Percentiles rank a stretch among this genome's conserved stretches.
These are phyloP conservation scores for Sula dactylatra DNA, from an alignment of 2,113 vertebrate species.

Conservation along the genomic window DNA sequence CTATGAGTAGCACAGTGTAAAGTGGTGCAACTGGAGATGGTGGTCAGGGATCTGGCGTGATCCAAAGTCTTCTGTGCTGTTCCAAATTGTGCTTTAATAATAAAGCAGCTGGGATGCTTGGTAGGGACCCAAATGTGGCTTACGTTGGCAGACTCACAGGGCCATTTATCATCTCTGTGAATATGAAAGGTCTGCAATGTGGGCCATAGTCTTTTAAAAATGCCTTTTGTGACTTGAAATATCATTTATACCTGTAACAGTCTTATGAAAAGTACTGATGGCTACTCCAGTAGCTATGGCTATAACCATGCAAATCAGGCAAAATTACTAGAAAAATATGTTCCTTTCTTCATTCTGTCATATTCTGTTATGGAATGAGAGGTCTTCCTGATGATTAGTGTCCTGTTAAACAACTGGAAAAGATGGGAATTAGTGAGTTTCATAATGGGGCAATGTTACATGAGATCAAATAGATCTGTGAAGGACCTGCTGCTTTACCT, in stretches of 20 bases:
- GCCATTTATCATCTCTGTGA: not conserved
- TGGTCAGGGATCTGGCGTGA: not conserved
- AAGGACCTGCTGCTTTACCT: not conserved
- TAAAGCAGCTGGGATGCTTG: not conserved
- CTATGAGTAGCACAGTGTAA: not conserved
- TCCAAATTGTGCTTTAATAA: not conserved
- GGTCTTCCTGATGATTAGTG: not conserved
- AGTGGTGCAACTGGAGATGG: not conserved
- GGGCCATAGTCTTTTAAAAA: not conserved
- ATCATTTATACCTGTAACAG: not conserved
- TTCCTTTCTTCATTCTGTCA: not conserved
- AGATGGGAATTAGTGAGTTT: not conserved
- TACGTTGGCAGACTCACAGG: not conserved
- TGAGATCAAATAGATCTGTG: not conserved
- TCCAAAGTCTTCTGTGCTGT: not conserved
- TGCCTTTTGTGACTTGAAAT: not conserved
- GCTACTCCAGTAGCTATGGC: not conserved
- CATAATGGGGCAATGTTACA: not conserved
- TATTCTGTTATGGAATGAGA: not conserved
- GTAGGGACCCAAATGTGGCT: not conserved
- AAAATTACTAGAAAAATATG: not conserved
- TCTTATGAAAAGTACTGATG: not conserved
- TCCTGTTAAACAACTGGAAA: not conserved
- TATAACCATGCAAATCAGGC: not conserved
- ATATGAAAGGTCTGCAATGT: not conserved